These are phyloP conservation scores for Haliclona indistincta DNA, from an alignment of 37 sponge, comb jelly and placozoan species.

Conservation along the genomic window DNA sequence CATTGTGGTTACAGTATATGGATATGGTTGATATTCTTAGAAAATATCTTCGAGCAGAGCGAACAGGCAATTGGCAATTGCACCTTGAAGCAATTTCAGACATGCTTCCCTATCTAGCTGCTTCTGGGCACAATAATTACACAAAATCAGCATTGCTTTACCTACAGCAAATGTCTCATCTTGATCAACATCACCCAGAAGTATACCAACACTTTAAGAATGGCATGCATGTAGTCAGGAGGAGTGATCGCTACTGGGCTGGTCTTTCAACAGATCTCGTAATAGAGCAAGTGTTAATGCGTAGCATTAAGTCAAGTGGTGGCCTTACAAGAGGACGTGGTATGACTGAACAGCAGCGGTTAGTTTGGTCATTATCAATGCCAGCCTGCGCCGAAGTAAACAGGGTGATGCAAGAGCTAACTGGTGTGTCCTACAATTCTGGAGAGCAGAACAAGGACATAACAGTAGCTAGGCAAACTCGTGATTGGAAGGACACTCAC, in stretches of 20 bases:
- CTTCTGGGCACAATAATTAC: conserved; percentile 40
- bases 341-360: too few relatives aligned
- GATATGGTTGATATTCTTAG: conserved; percentile 38
- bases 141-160: conserved; percentile 37
- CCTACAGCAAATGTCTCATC: conserved; percentile 30
- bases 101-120: too few relatives aligned
- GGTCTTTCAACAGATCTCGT: conserved; percentile 36
- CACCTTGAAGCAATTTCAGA: conserved; percentile 33
- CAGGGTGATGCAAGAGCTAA: too few relatives aligned
- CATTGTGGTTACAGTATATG: conserved; percentile 45
- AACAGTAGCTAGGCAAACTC: too few relatives aligned
- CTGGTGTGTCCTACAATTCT: too few relatives aligned
- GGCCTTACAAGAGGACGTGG: too few relatives aligned
- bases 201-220: conserved; percentile 37
- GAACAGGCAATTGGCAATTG: conserved; percentile 42
- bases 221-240: conserved; percentile 30
- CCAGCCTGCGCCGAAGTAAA: too few relatives aligned
- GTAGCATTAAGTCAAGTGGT: too few relatives aligned
- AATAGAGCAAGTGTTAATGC: conserved; percentile 52
- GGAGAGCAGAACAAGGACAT: too few relatives aligned
- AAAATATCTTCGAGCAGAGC: conserved; percentile 35
- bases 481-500: too few relatives aligned
- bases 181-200: conserved; percentile 41
- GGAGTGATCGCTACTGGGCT: conserved; percentile 31
- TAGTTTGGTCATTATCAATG: too few relatives aligned